These are phyloP conservation scores for Oedothorax gibbosus DNA, from an alignment of 1,140 invertebrate species.

Conservation along the genomic window DNA sequence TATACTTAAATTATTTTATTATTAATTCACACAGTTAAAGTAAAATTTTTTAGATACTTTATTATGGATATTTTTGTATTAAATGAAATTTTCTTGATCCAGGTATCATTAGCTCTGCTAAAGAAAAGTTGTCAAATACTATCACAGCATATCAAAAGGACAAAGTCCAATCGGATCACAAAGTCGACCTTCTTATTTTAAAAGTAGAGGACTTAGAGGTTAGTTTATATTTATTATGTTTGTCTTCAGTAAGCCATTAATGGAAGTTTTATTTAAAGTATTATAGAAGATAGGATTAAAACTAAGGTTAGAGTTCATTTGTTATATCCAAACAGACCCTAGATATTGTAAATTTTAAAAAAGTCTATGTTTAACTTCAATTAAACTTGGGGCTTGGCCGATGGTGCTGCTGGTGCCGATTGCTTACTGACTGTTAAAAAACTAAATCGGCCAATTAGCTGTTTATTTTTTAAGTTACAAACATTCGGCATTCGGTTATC, in stretches of 20 bases:
- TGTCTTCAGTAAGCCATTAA: background rate
- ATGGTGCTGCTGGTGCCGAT: no score
- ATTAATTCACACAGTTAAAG: no score
- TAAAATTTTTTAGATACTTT: no score
- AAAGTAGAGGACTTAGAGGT: constrained; percentile 65
- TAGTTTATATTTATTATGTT: background rate
- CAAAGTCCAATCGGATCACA: constrained; percentile 63
- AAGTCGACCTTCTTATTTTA: constrained; percentile 63
- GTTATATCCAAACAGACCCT: background rate
- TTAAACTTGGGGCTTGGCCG: no score
- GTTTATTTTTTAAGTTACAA: no score
- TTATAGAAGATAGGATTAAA: background rate
- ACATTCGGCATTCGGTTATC: no score
- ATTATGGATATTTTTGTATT: no score
- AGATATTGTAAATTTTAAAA: no score
- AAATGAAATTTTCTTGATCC: background rate
- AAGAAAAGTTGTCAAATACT: constrained; percentile 56
- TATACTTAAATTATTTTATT: no score
- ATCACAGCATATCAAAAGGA: constrained; percentile 62
- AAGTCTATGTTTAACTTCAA: no score
- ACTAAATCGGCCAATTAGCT: no score
- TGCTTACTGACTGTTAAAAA: no score
- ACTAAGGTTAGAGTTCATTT: background rate
- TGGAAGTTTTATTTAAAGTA: background rate
- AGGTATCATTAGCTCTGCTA: constrained; percentile 60